phyloP scores from a whole-genome alignment of 2,888 invertebrate species.

The Callyntrura sp. region DNA sequence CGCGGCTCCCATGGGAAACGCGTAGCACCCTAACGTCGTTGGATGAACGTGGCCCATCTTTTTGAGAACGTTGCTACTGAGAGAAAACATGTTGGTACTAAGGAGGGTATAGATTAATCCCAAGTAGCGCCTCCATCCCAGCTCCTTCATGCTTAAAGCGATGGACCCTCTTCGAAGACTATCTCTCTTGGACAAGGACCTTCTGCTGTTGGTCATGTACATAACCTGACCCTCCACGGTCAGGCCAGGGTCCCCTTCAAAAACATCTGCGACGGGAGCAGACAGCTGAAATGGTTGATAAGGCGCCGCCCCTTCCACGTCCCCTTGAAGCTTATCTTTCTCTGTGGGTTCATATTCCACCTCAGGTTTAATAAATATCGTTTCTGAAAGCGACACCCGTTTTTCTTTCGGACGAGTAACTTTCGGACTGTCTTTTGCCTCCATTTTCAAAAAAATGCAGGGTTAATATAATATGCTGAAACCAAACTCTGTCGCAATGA shows the following conservation, averaged over 20 bases:
- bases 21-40: slow-evolving; percentile 73
- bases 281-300: background rate
- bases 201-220: slow-evolving; percentile 69
- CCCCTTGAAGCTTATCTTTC: slow-evolving; percentile 59
- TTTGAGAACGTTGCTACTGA: slow-evolving; percentile 79
- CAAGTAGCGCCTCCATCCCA: slow-evolving; percentile 79
- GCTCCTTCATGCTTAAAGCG: slow-evolving; percentile 61
- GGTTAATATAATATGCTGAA: too few relatives aligned
- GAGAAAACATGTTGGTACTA: slow-evolving; percentile 79
- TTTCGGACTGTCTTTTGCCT: background rate
- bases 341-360: slow-evolving; percentile 60
- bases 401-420: slow-evolving; percentile 18
- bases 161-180: slow-evolving; percentile 36
- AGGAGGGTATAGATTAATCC: slow-evolving; percentile 80
- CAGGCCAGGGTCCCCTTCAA: slow-evolving; percentile 69
- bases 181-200: slow-evolving; percentile 5
- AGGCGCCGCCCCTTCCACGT: background rate
- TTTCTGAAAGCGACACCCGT: slow-evolving; percentile 47
- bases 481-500: too few relatives aligned
- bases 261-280: slow-evolving; percentile 22
- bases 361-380: slow-evolving; percentile 31
- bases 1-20: slow-evolving; percentile 78
- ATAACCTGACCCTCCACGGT: slow-evolving; percentile 72
- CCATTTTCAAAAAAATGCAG: slow-evolving; percentile 46
- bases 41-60: slow-evolving; percentile 74